phyloP scores from a whole-genome alignment of 2,888 invertebrate genomes.

The Leucophenga montana region DNA sequence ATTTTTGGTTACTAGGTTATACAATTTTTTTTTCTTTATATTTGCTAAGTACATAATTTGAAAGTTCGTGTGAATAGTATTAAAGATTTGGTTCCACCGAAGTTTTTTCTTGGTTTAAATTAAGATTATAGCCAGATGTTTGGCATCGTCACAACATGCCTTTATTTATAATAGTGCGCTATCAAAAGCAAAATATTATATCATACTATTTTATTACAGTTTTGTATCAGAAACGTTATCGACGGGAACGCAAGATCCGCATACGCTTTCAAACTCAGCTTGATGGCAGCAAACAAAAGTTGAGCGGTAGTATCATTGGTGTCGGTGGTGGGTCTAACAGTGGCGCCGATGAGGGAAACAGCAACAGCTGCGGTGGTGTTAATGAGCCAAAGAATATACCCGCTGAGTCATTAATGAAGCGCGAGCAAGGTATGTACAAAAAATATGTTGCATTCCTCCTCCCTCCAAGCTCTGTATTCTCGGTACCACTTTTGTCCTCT shows the following conservation, averaged over 20 bases:
- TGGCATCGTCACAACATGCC: no score
- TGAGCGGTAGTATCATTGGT: slow-evolving; percentile 42
- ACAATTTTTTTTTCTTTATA: no score
- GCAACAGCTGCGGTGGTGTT: slow-evolving; percentile 53
- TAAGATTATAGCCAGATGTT: no score
- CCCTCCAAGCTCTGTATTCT: slow-evolving; percentile 14
- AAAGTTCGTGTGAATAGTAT: no score
- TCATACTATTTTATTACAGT: slow-evolving; percentile 75
- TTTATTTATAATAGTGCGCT: no score
- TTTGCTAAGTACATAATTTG: no score
- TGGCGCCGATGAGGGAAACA: slow-evolving; percentile 43
- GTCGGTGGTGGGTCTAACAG: slow-evolving; percentile 40
- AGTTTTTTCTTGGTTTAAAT: no score
- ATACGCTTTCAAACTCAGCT: slow-evolving; percentile 89
- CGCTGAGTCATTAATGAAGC: slow-evolving; percentile 55
- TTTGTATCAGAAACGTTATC: slow-evolving; percentile 90
- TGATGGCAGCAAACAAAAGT: slow-evolving; percentile 79
- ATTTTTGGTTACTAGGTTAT: no score
- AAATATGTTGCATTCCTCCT: slow-evolving; percentile 45
- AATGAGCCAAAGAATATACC: slow-evolving; percentile 45
- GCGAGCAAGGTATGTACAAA: slow-evolving; percentile 48
- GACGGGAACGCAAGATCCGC: slow-evolving; percentile 88
- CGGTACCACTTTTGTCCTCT: neutral
- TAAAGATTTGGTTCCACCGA: no score
- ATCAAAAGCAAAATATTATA: no score